These are phyloP conservation scores for Melolontha melolontha DNA, from an alignment of 2,888 invertebrate genomes.

Conservation along the genomic window DNA sequence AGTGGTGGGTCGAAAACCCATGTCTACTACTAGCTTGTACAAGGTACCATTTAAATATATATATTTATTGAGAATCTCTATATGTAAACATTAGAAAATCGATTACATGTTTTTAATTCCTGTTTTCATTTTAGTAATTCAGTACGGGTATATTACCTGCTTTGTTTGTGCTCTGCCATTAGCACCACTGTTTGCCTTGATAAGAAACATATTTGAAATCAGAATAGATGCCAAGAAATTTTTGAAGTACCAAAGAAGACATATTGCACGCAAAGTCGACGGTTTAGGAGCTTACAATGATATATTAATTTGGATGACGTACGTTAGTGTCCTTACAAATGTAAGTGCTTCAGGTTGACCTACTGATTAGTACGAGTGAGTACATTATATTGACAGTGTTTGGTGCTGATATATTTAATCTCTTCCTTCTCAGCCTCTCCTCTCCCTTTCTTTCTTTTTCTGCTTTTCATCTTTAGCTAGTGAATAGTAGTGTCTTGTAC, in stretches of 20 bases:
- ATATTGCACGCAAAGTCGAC: conserved; percentile 27
- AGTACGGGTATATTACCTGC: conserved; percentile 73
- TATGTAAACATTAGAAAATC: too few relatives aligned
- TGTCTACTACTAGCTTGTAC: too few relatives aligned
- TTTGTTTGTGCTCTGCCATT: conserved; percentile 74
- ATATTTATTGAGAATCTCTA: too few relatives aligned
- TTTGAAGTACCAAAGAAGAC: conserved; percentile 41
- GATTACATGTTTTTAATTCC: not conserved
- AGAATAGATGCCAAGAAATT: conserved; percentile 49
- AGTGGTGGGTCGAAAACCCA: too few relatives aligned
- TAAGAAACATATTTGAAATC: conserved; percentile 73
- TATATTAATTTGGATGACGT: conserved; percentile 41
- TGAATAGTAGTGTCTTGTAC: too few relatives aligned
- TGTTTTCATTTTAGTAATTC: conserved; percentile 65
- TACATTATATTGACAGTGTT: not conserved
- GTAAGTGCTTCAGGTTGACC: conserved; percentile 26
- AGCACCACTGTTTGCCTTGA: conserved; percentile 71
- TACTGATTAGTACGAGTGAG: too few relatives aligned
- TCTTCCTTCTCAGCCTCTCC: not conserved
- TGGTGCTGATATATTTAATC: not conserved
- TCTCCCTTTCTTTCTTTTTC: not conserved
- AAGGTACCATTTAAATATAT: too few relatives aligned
- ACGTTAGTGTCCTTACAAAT: conserved; percentile 44
- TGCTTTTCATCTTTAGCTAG: too few relatives aligned
- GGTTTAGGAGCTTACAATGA: conserved; percentile 42